Evolutionary conservation across 2,888 invertebrate genomes (phyloP), one percentile per base, ranked within the genome.

Genomic region (Lycophotia porphyrea): DNA sequence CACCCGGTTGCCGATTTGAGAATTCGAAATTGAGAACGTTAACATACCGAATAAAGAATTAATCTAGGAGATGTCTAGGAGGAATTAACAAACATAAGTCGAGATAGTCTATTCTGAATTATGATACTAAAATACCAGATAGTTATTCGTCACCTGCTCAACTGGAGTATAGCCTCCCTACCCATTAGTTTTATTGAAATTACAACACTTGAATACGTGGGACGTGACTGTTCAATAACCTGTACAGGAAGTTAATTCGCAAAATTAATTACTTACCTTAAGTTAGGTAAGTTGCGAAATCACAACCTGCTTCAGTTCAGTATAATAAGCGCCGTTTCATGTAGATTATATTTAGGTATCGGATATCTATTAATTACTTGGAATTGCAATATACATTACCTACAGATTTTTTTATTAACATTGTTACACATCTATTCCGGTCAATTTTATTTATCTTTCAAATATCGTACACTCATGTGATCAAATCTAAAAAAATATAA

Each of bases 211-310:
- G n/a, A 61, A 52, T 63, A 60, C 66, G 78, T 84, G 68, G 70
- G 83, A 70, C 63, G 63, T 39, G 82, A 68, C 75, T 73, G 78
- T 65, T 78, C 71, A 83, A 70, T 78, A 64, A 81, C 36, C 74
- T 34, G 74, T 80, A 65, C 83, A 82, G 87, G 87, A 87, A 87
- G 80, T 82, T 64, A 75, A 74, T 74, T 83, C 72, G 78, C 77
- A 21, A 84, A 87, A 78, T 83, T 84, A 83, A 84, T 87, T 77
- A 80, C 78, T 70, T 82, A 84, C 80, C 80, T 73, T 80, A 79
- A 79, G 55, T 76, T 76, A 70, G 74, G 75, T 72, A 67, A 70
- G 71, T 87, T 87, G 78, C 39, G 67, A 77, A 85, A 87, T 71
- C 58, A 67, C 71, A 77, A 84, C 76, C 74, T 79, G 76, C 69